A percentile compares a stretch with the other conserved stretches of the same genome.
Conservation (phyloP, 2,113 vertebrate species). For the Lophotis ruficrista region DNA sequence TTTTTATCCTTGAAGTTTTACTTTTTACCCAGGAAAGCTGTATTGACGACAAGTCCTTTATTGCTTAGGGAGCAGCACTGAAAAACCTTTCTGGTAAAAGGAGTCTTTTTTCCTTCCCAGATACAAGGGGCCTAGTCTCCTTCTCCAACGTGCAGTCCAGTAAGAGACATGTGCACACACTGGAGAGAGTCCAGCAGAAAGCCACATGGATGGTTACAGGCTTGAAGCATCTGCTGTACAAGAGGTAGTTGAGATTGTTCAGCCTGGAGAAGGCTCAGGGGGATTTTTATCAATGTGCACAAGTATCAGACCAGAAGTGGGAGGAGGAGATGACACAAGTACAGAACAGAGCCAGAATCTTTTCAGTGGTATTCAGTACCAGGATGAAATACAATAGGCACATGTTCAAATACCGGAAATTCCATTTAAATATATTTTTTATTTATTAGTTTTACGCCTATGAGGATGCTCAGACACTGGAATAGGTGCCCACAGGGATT, state of each 20-base stretch:
- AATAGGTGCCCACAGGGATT: not conserved
- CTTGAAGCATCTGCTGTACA: not conserved
- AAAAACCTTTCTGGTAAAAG: not conserved
- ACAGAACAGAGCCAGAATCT: not conserved
- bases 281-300: not conserved
- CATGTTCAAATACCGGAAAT: not conserved
- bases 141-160: not conserved
- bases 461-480: not conserved
- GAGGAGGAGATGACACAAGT: not conserved
- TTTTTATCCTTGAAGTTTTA: not conserved
- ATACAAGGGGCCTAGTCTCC: not conserved
- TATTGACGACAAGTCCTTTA: not conserved
- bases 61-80: not conserved
- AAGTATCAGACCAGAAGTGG: not conserved
- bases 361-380: not conserved
- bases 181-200: not conserved
- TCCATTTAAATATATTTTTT: not conserved
- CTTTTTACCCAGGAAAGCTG: not conserved
- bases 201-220: not conserved
- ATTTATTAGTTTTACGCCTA: not conserved
- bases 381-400: not conserved
- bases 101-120: not conserved
- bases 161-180: not conserved
- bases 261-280: not conserved
- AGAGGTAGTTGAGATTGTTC: not conserved